Evolutionary conservation across 2,113 vertebrate genomes (phyloP).

Genomic region (Pelecanus crispus): DNA sequence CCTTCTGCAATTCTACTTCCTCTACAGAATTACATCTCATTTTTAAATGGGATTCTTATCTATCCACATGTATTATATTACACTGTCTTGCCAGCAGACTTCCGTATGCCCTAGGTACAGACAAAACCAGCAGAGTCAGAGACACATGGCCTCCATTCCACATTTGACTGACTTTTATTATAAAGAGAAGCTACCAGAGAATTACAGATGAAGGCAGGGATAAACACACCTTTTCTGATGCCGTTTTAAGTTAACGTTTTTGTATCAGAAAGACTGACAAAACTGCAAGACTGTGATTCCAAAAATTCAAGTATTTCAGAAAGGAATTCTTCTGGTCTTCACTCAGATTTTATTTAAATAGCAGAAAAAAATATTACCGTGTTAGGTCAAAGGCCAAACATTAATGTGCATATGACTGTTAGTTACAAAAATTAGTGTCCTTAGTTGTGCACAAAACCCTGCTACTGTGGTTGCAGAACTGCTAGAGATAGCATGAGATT

Average conservation of each 20-base stretch:
- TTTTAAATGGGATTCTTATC: slow-evolving; percentile 1
- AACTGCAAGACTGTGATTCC: not conserved
- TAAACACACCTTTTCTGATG: not conserved
- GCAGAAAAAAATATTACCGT: not conserved
- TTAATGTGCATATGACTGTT: not conserved
- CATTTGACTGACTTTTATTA: not conserved
- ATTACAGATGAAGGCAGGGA: not conserved
- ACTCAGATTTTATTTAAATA: not conserved
- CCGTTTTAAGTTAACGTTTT: not conserved
- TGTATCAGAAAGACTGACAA: not conserved
- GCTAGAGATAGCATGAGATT: not conserved
- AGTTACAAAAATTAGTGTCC: not conserved
- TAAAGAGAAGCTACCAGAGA: not conserved
- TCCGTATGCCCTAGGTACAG: not conserved
- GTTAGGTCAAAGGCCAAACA: not conserved
- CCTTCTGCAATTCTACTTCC: not conserved
- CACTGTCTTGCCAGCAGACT: not conserved
- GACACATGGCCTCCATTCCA: not conserved
- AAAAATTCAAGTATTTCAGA: not conserved
- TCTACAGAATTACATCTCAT: not conserved
- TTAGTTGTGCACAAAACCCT: not conserved
- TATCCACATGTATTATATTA: not conserved
- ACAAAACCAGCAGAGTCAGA: not conserved
- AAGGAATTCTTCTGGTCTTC: not conserved
- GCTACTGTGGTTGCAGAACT: not conserved